These are phyloP conservation scores for Cynoglossus semilaevis DNA, from an alignment of 2,113 vertebrate genomes.

Conservation along the genomic window DNA sequence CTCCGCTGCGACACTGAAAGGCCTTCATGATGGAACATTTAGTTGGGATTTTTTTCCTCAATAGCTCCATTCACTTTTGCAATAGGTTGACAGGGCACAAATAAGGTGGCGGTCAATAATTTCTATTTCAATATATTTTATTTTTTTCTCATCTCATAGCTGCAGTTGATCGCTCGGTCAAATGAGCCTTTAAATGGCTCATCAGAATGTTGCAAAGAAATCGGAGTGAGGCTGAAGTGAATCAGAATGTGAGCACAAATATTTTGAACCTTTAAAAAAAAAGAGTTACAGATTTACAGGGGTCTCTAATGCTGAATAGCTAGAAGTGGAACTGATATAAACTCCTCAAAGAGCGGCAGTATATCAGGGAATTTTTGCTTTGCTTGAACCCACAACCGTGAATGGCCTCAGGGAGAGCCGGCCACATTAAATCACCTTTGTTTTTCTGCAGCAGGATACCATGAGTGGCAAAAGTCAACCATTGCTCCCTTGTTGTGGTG, in stretches of 20 bases:
- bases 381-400: not conserved
- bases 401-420: not conserved
- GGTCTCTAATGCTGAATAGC: no score
- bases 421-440: not conserved
- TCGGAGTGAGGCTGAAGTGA: no score
- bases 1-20: constrained; percentile 25
- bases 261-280: no score
- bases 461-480: constrained; percentile 7
- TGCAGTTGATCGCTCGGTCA: no score
- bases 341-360: not conserved
- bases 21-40: constrained; percentile 42
- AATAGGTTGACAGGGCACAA: no score
- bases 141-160: no score
- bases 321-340: no score
- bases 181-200: constrained; percentile 1
- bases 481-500: constrained; percentile 9
- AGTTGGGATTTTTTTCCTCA: constrained; percentile 27
- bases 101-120: no score
- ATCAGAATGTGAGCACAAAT: no score
- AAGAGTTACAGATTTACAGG: no score
- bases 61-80: constrained; percentile 21
- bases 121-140: no score
- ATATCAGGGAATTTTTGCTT: not conserved
- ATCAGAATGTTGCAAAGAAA: no score
- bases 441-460: not conserved